phyloP scores from a whole-genome alignment of 30 jellyfish, hydroid and myxozoan species.

The Aurelia coerulea region DNA sequence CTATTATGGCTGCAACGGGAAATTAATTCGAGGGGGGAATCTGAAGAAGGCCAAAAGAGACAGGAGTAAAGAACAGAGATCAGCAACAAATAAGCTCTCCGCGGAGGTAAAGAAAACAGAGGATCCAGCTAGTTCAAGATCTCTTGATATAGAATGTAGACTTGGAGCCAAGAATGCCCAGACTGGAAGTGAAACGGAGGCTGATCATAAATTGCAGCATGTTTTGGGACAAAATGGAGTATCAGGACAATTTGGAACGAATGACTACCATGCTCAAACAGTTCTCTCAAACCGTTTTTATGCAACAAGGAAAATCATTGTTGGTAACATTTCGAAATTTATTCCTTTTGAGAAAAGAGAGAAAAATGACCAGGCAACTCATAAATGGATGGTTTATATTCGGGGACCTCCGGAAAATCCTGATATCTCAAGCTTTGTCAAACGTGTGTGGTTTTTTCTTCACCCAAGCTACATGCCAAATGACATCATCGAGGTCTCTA shows the following conservation, averaged over 20 bases:
- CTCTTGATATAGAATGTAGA: neutral
- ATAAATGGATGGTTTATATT: slow-evolving; percentile 97
- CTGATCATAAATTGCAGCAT: neutral
- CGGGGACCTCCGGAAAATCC: slow-evolving; percentile 88
- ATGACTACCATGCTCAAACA: neutral
- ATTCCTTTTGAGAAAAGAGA: slow-evolving; percentile 83
- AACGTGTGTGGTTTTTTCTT: slow-evolving; percentile 85
- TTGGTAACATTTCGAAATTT: slow-evolving; percentile 94
- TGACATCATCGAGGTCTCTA: slow-evolving; percentile 80
- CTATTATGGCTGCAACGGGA: slow-evolving; percentile 85
- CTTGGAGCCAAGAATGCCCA: neutral
- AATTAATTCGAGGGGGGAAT: slow-evolving; percentile 43
- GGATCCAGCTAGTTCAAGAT: neutral
- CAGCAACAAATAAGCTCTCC: neutral
- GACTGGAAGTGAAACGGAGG: neutral
- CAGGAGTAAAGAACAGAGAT: slow-evolving; percentile 11
- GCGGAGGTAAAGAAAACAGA: neutral
- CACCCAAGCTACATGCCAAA: slow-evolving; percentile 99
- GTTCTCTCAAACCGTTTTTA: slow-evolving; percentile 72
- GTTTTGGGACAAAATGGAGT: neutral
- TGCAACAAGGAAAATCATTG: slow-evolving; percentile 60
- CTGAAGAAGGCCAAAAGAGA: slow-evolving; percentile 8
- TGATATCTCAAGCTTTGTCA: slow-evolving; percentile 60
- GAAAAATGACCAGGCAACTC: slow-evolving; percentile 91
- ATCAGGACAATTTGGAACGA: neutral